Evolutionary conservation across 2,888 invertebrate species (phyloP).

Genomic region (Trachelus stipa): DNA sequence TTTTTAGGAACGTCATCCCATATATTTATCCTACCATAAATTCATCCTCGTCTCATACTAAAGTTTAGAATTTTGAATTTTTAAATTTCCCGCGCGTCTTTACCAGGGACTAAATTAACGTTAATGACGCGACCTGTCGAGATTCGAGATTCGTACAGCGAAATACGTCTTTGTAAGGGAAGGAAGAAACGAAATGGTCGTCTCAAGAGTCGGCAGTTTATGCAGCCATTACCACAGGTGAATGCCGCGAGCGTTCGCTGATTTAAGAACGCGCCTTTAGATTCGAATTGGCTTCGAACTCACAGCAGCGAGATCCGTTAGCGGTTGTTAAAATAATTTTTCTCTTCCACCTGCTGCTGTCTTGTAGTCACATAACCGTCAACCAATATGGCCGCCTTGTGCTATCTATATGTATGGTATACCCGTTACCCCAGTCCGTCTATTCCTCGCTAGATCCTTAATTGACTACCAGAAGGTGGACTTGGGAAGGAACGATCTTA

Average conservation of each 20-base stretch:
- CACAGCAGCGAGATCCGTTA: conserved; percentile 14
- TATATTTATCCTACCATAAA: neutral
- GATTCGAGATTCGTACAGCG: conserved; percentile 23
- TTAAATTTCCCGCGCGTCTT: neutral
- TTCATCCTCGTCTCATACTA: neutral
- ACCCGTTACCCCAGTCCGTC: conserved; percentile 5
- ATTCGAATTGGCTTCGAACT: conserved; percentile 31
- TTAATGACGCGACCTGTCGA: neutral
- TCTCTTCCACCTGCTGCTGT: conserved; percentile 26
- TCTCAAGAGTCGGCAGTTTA: conserved; percentile 37
- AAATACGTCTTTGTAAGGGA: conserved; percentile 33
- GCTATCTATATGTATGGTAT: conserved; percentile 15
- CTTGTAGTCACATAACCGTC: neutral
- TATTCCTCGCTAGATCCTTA: conserved; percentile 21
- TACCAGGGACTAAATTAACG: neutral
- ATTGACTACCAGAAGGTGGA: conserved; percentile 29
- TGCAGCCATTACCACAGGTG: conserved; percentile 47
- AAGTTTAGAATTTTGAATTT: neutral
- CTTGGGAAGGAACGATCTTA: conserved; percentile 12
- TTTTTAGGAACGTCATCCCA: neutral
- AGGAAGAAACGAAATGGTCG: conserved; percentile 36
- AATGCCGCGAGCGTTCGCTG: conserved; percentile 43
- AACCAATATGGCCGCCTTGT: neutral
- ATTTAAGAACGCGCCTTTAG: conserved; percentile 44
- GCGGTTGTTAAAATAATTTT: conserved; percentile 24